phyloP scores from a whole-genome alignment of 2,888 invertebrate species.

The Electrophaes corylata region DNA sequence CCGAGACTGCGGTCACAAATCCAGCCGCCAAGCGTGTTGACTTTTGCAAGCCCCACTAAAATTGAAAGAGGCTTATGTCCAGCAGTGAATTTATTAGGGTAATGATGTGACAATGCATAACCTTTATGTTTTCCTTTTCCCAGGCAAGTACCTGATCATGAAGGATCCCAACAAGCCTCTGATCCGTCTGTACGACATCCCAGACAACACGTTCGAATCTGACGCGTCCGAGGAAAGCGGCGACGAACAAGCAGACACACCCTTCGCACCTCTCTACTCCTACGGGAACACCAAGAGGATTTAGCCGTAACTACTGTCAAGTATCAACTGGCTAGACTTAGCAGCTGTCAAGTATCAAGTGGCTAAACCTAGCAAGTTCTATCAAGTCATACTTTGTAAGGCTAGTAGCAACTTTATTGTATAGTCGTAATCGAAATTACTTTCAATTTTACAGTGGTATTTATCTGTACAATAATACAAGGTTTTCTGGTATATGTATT shows the following conservation, averaged over 20 bases:
- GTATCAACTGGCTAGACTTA: constrained; percentile 4
- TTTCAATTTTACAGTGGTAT: constrained; percentile 41
- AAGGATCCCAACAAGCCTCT: constrained; percentile 99
- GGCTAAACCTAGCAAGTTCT: constrained; percentile 3
- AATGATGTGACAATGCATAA: background rate
- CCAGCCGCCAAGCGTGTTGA: too few relatives aligned
- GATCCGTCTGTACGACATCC: constrained; percentile 98
- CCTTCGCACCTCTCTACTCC: constrained; percentile 79
- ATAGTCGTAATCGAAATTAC: constrained; percentile 25
- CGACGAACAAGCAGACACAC: constrained; percentile 85
- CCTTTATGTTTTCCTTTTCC: constrained; percentile 23
- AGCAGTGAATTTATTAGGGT: too few relatives aligned
- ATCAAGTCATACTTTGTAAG: constrained; percentile 4
- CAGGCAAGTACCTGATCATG: constrained; percentile 96
- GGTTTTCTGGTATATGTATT: constrained; percentile 62
- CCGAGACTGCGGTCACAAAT: too few relatives aligned
- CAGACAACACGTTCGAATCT: constrained; percentile 99
- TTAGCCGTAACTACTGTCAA: constrained; percentile 10
- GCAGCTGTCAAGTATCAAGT: constrained; percentile 2
- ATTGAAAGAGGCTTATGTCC: too few relatives aligned
- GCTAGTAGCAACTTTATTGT: constrained; percentile 15
- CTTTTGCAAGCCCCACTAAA: too few relatives aligned
- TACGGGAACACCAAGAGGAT: constrained; percentile 77
- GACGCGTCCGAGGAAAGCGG: constrained; percentile 96
- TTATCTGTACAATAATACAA: constrained; percentile 48